Base-by-base conservation (phyloP, 2,888 invertebrate genomes). In the Drosophila hamatofila region DNA sequence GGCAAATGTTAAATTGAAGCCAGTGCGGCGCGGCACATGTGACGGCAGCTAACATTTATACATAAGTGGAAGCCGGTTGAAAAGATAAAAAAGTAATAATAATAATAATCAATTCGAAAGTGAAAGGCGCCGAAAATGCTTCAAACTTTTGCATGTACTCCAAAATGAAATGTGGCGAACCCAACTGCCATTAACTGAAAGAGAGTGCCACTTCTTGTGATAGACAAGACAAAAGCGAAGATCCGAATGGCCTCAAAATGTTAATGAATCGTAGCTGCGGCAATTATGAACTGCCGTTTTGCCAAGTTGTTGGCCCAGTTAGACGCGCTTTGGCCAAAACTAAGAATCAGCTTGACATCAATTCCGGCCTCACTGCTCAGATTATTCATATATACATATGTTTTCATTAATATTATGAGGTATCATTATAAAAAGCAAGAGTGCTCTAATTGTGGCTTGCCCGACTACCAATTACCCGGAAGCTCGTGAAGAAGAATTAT, bases 341-440 rank as follows among this genome's bases (percentile, higher is more conserved):
- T 58, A 78, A 73, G 73, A 81, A 55, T 68, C 27, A 39, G 78
- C 78, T 78, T 78, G 78, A 81, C 81, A 78, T 66, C 62, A 69
- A 78, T 78, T 81, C 57, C 57, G n/a, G 18, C 42, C 27, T 44
- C 33, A 44, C 21, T 42, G 46, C 33, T 41, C 18, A 76, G 55
- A 61, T 63, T 67, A 51, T 70, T 33, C 33, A 44, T 5, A 70
- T 49, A 37, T 49, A 63, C 23, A 54, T 25, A 46, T 57, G 63
- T 69, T 49, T 30, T 69, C 60, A 70, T 75, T 58, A 79, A 79
- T 56, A 59, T 37, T 11, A 57, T 35, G 33, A 52, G 33, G n/a
- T 59, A 33, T 14, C 63, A 9, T 12, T 46, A 35, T 11, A 16
- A 54, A 59, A 65, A 65, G n/a, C 27, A 18, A 49, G 30, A 30